Percentiles rank a stretch among this genome's conserved stretches.
Conservation (phyloP, 2,113 vertebrate genomes). For the Periophthalmus modestus region DNA sequence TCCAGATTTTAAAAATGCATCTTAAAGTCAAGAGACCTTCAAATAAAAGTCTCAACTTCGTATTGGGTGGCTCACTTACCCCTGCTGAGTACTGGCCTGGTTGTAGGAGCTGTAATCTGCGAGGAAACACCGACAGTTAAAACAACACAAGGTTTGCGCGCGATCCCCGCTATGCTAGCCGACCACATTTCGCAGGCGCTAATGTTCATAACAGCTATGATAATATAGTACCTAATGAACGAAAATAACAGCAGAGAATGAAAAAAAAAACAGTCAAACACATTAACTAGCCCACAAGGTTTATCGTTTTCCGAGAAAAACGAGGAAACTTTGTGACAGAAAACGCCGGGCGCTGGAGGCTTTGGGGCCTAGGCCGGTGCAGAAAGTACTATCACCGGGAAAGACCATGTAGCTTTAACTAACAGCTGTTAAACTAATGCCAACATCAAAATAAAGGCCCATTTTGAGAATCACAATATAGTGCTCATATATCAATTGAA, state of each 20-base stretch:
- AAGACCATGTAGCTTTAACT: neutral
- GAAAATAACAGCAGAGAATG: neutral
- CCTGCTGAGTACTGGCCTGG: constrained; percentile 91
- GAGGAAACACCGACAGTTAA: neutral
- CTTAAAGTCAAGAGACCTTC: neutral
- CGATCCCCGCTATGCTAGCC: constrained; percentile 8
- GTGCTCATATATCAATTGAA: neutral
- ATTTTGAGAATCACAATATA: neutral
- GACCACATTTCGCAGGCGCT: neutral
- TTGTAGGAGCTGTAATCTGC: constrained; percentile 96
- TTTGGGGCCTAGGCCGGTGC: neutral
- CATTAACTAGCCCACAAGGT: neutral
- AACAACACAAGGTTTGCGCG: constrained; percentile 28
- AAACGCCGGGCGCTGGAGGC: neutral
- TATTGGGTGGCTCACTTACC: constrained; percentile 76
- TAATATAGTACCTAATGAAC: too few species aligned
- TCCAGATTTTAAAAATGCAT: neutral
- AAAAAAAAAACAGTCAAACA: neutral
- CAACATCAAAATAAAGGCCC: neutral
- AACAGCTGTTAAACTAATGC: neutral
- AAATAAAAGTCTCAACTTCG: neutral
- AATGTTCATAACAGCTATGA: neutral
- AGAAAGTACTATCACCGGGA: neutral
- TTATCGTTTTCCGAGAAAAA: neutral
- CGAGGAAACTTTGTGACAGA: neutral